Evolutionary conservation across 2,797 vertebrate genomes (phyloP).

Genomic region (Orestias chungarensis): DNA sequence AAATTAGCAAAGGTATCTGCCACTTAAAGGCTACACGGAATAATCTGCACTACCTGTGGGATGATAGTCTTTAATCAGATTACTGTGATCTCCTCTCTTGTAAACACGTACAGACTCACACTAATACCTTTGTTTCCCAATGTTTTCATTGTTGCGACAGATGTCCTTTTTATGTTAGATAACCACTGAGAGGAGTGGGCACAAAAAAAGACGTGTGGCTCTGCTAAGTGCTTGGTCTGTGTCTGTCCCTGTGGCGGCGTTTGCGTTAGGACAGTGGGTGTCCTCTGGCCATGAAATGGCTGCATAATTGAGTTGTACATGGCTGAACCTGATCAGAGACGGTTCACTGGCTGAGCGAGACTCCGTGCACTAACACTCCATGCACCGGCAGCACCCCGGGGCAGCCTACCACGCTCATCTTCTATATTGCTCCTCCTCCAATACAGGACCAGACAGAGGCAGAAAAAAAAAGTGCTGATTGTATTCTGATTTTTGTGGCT

Average conservation of each 20-base stretch:
- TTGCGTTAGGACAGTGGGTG: slow-evolving; percentile 73
- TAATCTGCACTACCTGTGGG: slow-evolving; percentile 45
- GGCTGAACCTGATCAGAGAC: slow-evolving; percentile 83
- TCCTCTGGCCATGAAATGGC: slow-evolving; percentile 81
- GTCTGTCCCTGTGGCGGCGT: slow-evolving; percentile 61
- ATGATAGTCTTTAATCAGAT: slow-evolving; percentile 52
- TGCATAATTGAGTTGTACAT: slow-evolving; percentile 83
- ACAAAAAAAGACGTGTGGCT: slow-evolving; percentile 33
- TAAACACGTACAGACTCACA: slow-evolving; percentile 5
- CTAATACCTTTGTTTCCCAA: slow-evolving; percentile 15
- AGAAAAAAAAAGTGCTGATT: slow-evolving; percentile 72
- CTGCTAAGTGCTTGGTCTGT: slow-evolving; percentile 41
- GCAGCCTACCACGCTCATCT: slow-evolving; percentile 58
- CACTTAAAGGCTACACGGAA: slow-evolving; percentile 30
- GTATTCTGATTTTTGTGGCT: slow-evolving; percentile 83
- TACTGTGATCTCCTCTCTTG: slow-evolving; percentile 43
- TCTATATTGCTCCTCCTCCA: slow-evolving; percentile 62
- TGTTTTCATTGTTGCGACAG: slow-evolving; percentile 12
- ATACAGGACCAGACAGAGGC: slow-evolving; percentile 59
- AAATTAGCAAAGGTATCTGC: slow-evolving; percentile 17
- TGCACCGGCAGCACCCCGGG: slow-evolving; percentile 71
- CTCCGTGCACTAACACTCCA: slow-evolving; percentile 72
- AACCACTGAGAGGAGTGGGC: slow-evolving; percentile 20
- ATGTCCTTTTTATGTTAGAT: slow-evolving; percentile 25
- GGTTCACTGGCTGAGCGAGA: slow-evolving; percentile 80